Percentiles rank a stretch among this genome's conserved stretches.
These are phyloP conservation scores for Psophia crepitans DNA, from an alignment of 2,113 vertebrate species.

Conservation along the genomic window DNA sequence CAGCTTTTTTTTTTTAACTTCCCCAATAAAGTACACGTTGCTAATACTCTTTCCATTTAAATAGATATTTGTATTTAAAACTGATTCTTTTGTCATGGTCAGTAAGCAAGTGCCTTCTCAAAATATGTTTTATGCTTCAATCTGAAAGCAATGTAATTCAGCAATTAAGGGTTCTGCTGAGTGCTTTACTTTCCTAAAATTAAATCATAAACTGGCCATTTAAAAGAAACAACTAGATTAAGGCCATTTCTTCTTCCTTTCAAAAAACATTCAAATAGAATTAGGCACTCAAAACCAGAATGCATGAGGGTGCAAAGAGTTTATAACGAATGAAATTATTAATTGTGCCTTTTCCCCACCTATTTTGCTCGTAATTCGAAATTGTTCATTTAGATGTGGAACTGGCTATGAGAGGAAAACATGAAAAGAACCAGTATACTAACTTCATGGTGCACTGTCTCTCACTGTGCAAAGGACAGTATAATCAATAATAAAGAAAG, in stretches of 20 bases:
- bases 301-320: background rate
- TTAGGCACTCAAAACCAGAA: background rate
- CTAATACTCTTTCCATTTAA: background rate
- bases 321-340: background rate
- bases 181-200: background rate
- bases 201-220: background rate
- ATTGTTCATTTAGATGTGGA: background rate
- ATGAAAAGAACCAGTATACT: background rate
- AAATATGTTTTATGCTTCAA: background rate
- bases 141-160: background rate
- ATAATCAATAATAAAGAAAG: background rate
- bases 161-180: background rate
- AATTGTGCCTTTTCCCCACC: background rate
- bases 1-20: background rate
- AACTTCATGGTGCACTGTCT: background rate
- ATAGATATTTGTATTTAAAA: background rate
- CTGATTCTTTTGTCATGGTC: background rate
- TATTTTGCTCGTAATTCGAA: background rate
- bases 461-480: background rate
- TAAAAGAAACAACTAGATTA: background rate
- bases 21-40: background rate
- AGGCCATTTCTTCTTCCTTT: background rate
- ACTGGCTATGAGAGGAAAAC: background rate
- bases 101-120: background rate
- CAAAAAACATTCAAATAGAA: background rate